Evolutionary conservation across 2,888 invertebrate genomes (phyloP), one percentile per base, ranked within the genome.

Genomic region (Chymomyza fuscimana): DNA sequence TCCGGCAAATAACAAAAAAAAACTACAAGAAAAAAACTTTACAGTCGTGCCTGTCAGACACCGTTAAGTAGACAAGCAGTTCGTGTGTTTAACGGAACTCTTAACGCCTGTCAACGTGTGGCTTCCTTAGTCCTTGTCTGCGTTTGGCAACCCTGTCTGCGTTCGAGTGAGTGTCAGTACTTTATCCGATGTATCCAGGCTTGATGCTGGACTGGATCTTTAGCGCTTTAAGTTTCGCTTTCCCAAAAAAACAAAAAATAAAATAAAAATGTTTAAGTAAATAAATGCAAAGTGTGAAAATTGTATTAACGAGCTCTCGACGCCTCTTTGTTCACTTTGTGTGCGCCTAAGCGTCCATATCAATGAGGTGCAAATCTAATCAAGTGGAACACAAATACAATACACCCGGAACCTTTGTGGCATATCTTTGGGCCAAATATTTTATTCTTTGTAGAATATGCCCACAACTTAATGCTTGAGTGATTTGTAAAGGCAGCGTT

Each of bases 321-420:
- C 5, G 16, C 50, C 54, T 46, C 25, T 36, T 54, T 51, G 9
- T 10, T 19, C 51, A 51, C 32, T 32, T 32, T 32, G 32, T 32
- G 7, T 32, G 7, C 32, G 32, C 32, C 32, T 32, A 32, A 32
- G 7, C 32, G 32, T 32, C 32, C 32, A 65, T 77, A 67, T 65
- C 69, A 69, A 65, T 71, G 65, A 16, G 74, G 54, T 19, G 16
- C 36, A 68, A 77, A 77, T 78, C 74, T 78, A 72, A 78, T 72
- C 72, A 78, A 69, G 69, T 68, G 74, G 75, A 61, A 32, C 63
- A 54, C 67, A 36, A 5, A 54, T 65, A 50, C 25, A 32, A 46
- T 60, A 63, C 69, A 32, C 25, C 12, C 25, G 12, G 12, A 46
- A 12, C 40, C 40, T 46, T 46, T 46, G 40, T 46, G 3, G 40